phyloP scores from a whole-genome alignment of 2,113 vertebrate genomes.

The Gnathonemus longibarbis region DNA sequence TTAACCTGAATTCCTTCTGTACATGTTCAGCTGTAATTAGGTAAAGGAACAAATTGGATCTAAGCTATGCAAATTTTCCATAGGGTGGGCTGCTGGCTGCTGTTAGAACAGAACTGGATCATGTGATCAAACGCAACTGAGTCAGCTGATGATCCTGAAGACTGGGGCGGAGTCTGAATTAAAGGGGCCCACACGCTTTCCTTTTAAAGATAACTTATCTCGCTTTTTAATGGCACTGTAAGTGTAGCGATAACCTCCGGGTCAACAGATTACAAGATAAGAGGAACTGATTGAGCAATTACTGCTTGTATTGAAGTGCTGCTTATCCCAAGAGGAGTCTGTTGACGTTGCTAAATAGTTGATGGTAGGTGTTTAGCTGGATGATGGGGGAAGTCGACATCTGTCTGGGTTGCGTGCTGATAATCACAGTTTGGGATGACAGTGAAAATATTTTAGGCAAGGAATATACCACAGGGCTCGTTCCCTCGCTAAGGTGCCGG shows the following conservation, averaged over 20 bases:
- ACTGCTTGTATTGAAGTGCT: not conserved
- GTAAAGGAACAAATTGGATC: not conserved
- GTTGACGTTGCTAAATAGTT: not conserved
- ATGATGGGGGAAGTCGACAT: not conserved
- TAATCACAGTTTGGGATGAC: not conserved
- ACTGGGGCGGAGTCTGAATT: not conserved
- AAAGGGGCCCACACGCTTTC: not conserved
- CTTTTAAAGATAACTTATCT: not conserved
- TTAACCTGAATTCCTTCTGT: slow-evolving; percentile 10
- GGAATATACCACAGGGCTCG: not conserved
- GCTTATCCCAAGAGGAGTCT: not conserved
- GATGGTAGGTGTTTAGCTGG: not conserved
- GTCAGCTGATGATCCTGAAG: not conserved
- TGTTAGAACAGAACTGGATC: not conserved
- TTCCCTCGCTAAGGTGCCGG: not conserved
- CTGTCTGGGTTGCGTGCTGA: not conserved
- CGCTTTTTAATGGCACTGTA: not conserved
- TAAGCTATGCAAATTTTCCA: not conserved
- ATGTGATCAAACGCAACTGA: not conserved
- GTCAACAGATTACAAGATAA: not conserved
- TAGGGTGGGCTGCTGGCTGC: not conserved
- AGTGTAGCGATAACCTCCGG: not conserved
- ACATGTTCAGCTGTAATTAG: not conserved
- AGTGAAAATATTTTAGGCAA: not conserved
- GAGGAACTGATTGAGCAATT: not conserved